A percentile compares a stretch with the other conserved stretches of the same genome.
Conservation (phyloP, 2,113 vertebrate genomes). For the Tauraco erythrolophus region DNA sequence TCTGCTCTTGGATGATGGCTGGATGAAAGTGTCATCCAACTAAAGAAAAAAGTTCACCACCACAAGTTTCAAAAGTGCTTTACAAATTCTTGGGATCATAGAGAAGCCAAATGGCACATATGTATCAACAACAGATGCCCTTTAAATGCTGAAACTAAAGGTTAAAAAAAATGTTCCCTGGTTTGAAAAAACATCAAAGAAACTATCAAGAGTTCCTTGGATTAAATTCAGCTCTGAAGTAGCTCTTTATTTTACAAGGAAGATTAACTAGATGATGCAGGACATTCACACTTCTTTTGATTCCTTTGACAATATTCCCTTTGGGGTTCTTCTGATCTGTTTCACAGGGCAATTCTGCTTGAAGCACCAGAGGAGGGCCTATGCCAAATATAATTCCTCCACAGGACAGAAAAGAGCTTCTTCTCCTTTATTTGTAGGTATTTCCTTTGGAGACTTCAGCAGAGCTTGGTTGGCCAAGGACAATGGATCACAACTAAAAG, state of each 20-base stretch:
- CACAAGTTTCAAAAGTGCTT: not conserved
- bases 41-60: not conserved
- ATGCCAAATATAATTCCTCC: not conserved
- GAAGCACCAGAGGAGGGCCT: not conserved
- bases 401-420: not conserved
- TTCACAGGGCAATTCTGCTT: not conserved
- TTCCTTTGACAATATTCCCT: conserved; percentile 18
- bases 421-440: not conserved
- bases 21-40: conserved; percentile 5
- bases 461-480: not conserved
- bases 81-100: not conserved
- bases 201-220: conserved; percentile 5
- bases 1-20: not conserved
- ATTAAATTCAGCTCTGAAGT: conserved; percentile 31
- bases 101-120: not conserved
- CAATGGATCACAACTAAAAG: not conserved
- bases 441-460: not conserved
- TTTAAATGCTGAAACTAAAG: not conserved
- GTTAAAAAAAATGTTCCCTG: not conserved
- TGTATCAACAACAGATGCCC: not conserved
- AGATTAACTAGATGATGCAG: conserved; percentile 55
- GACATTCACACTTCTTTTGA: conserved; percentile 5
- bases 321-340: conserved; percentile 4
- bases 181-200: conserved; percentile 35
- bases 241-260: conserved; percentile 16